Evolutionary conservation across 1,140 invertebrate genomes (phyloP), one percentile per base, ranked within the genome.

Genomic region (Drosophila triauraria): DNA sequence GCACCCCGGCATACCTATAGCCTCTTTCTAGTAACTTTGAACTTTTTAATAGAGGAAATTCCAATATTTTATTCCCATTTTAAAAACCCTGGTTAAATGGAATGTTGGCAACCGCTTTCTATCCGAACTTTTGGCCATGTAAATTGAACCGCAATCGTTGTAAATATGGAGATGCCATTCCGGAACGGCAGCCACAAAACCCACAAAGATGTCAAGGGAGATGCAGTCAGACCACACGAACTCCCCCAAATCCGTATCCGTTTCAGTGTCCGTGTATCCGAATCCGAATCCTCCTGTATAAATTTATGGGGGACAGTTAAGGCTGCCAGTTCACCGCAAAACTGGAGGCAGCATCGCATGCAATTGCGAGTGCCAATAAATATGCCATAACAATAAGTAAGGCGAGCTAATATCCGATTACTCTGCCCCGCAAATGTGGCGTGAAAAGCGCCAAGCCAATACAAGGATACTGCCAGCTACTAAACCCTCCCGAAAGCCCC

Each of bases 351-450:
- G 47, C 53, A 56, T 74, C 67, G 77, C 9, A 25, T 80, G 64
- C 82, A 84, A 80, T 85, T 85, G 46, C 47, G 74, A 86, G 42
- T 86, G 15, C 48, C 83, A 68, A 83, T 88, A 87, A 88, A 87
- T 83, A 83, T 87, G 84, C 69, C 74, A 84, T 83, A 90, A 88
- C 84, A 88, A 88, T 88, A 81, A 90, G 72, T 64, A 75, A 80
- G 51, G 56, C 64, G 59, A 71, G 77, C 84, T 90, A 88, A 88
- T 84, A 81, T 87, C 80, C 84, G 84, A 90, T 88, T 90, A 88
- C 84, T 70, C 44, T 58, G 72, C 53, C 61, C 63, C 64, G 71
- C 51, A 83, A 88, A 87, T 87, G 83, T 88, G 75, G 76, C 84
- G 76, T 88, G 84, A 83, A 74, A 80, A 83, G 76, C 71, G 77